Percentiles rank a stretch among this genome's conserved stretches.
phyloP scores from a whole-genome alignment of 2,797 vertebrate genomes.

The Danio kyathit region DNA sequence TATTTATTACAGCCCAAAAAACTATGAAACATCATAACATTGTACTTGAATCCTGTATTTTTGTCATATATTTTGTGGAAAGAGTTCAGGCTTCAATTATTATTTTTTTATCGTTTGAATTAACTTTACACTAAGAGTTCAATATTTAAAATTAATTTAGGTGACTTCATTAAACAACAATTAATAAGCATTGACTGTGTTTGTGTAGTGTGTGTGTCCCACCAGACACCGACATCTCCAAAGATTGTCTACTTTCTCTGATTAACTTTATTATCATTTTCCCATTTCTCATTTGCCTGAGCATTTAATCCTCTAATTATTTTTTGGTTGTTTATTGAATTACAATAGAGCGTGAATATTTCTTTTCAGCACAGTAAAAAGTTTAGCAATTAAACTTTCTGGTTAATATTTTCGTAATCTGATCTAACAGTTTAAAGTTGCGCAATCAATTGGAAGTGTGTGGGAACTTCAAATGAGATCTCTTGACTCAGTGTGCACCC shows the following conservation, averaged over 20 bases:
- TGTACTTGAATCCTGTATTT: background rate
- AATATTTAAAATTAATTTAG: slow-evolving; percentile 49
- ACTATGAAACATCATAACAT: too few relatives aligned
- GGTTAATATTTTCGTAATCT: background rate
- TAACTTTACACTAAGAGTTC: slow-evolving; percentile 4
- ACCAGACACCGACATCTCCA: slow-evolving; percentile 5
- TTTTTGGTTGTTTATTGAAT: background rate
- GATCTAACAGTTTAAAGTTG: background rate
- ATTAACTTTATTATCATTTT: slow-evolving; percentile 16
- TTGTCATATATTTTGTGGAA: background rate
- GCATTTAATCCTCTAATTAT: slow-evolving; percentile 39
- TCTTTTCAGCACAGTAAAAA: background rate
- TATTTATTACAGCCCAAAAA: too few relatives aligned
- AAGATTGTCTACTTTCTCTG: slow-evolving; percentile 11
- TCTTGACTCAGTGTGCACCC: slow-evolving; percentile 27
- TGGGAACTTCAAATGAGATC: background rate
- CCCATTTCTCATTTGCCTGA: slow-evolving; percentile 6
- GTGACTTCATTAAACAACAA: slow-evolving; percentile 26
- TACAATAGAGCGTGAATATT: background rate
- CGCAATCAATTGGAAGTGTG: background rate
- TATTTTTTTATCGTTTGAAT: slow-evolving; percentile 41
- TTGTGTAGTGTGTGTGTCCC: slow-evolving; percentile 26
- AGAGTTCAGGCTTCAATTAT: background rate
- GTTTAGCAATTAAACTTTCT: background rate
- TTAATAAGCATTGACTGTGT: slow-evolving; percentile 44